phyloP scores from a whole-genome alignment of 2,888 invertebrate genomes.

The Zonitis immaculata region DNA sequence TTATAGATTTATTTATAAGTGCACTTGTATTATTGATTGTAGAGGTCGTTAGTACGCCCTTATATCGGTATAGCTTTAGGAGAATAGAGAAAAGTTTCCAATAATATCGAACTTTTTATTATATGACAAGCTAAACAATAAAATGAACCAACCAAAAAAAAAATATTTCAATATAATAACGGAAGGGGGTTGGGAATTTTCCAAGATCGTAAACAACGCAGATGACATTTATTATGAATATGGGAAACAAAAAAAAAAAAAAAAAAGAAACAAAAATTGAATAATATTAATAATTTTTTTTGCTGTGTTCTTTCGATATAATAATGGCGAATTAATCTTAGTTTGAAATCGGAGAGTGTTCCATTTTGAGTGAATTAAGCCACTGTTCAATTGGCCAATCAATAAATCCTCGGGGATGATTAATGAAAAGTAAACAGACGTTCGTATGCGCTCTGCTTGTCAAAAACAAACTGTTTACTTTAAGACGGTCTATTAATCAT shows the following conservation, averaged over 20 bases:
- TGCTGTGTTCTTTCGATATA: too few relatives aligned
- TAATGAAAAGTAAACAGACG: not conserved
- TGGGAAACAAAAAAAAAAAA: not conserved
- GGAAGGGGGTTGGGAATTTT: too few relatives aligned
- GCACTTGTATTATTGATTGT: slow-evolving; percentile 40
- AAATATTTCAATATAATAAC: too few relatives aligned
- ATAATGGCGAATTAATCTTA: too few relatives aligned
- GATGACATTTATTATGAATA: slow-evolving; percentile 16
- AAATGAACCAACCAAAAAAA: too few relatives aligned
- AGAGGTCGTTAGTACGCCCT: slow-evolving; percentile 39
- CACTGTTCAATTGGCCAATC: not conserved
- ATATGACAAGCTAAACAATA: too few relatives aligned
- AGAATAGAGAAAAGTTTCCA: too few relatives aligned
- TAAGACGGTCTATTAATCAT: not conserved
- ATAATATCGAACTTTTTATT: too few relatives aligned
- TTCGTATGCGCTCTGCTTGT: not conserved
- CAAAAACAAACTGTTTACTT: not conserved
- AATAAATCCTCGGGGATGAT: not conserved
- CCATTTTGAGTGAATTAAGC: not conserved
- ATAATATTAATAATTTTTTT: too few relatives aligned
- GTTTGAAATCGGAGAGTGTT: not conserved
- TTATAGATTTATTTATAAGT: slow-evolving; percentile 39
- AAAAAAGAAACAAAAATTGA: too few relatives aligned
- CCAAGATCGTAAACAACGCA: slow-evolving; percentile 15
- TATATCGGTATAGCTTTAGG: too few relatives aligned